Evolutionary conservation across 2,888 invertebrate genomes (phyloP), one percentile per base, ranked within the genome.

Genomic region (Drosophila kokeensis): DNA sequence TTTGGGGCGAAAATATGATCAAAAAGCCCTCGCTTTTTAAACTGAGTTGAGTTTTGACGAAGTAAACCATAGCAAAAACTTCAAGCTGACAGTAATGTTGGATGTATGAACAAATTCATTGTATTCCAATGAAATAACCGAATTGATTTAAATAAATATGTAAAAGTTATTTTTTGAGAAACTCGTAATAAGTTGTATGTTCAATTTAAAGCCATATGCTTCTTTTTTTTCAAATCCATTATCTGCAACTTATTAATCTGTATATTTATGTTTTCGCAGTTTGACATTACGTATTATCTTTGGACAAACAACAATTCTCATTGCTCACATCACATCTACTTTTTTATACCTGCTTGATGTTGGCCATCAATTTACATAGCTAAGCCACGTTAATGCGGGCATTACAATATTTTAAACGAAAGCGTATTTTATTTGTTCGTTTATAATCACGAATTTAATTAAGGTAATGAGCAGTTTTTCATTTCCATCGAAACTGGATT

Each of bases 381-480:
- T 83, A 89, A 89, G 59, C 71, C 65, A 49, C 53, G 55, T 77
- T 88, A 85, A 85, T 80, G 69, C 76, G 52, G n/a, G 58, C 50
- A 77, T 81, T 87, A 81, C 87, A 83, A 81, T 84, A 77, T 89
- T 89, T 45, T 65, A 85, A 72, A 62, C 69, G 57, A 73, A 89
- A 73, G 72, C 82, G 72, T 72, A 81, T 73, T 78, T 83, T 69
- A 80, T 84, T 73, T 45, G 73, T 73, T 62, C 90, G 79, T 74
- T 69, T 74, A 80, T 90, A 87, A 87, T 79, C 89, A 87, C 63
- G 78, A 90, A 90, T 89, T 87, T 83, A 90, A 87, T 87, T 87
- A 86, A 83, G 81, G 73, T 73, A 70, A 81, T 71, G 82, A 69
- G 69, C 75, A 71, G 66, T 69, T 78, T 81, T 76, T 69, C 72